Evolutionary conservation across 1,140 invertebrate genomes (phyloP), one percentile per base, ranked within the genome.

Genomic region (Drosophila ogumai): DNA sequence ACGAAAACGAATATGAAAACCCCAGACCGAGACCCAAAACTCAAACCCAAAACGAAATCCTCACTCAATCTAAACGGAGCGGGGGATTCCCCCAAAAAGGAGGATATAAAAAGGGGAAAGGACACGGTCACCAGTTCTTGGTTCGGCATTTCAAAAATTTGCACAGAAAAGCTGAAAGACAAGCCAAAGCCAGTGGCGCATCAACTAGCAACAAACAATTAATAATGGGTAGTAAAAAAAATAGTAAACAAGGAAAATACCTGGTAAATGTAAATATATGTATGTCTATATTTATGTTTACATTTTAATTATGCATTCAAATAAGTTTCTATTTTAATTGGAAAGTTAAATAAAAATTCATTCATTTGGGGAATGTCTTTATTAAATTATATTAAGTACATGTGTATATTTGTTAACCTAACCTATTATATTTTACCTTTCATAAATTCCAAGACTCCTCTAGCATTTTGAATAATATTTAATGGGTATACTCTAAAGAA

Each of bases 121-220:
- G 75, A 85, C 67, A 54, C 47, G 79, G 59, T 76, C 72, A 61
- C 58, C 61, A 76, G 80, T 60, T 10, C 57, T 66, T 15, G 40
- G 28, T 49, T 41, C 28, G 68, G 69, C 69, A 65, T 73, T 77
- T 76, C 61, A 59, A 67, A 67, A 79, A 79, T 73, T 63, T 82
- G 36, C 54, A 52, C 63, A 40, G 52, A 68, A 75, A 67, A 64
- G 81, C 75, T 78, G 36, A 80, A 73, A 65, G 61, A 80, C 61
- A 78, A 65, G 68, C 63, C 41, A 76, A 77, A 73, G 49, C 59
- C 59, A 73, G 57, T 79, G 57, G n/a, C 46, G 58, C 79, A 58
- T 66, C 58, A 81, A 56, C 47, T 78, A 63, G 38, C 63, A 84
- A 68, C 56, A 79, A 68, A 86, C 68, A 86, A 74, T 81, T 77